These are phyloP conservation scores for Hemitrygon akajei DNA, from an alignment of 2,797 vertebrate genomes.

Conservation along the genomic window DNA sequence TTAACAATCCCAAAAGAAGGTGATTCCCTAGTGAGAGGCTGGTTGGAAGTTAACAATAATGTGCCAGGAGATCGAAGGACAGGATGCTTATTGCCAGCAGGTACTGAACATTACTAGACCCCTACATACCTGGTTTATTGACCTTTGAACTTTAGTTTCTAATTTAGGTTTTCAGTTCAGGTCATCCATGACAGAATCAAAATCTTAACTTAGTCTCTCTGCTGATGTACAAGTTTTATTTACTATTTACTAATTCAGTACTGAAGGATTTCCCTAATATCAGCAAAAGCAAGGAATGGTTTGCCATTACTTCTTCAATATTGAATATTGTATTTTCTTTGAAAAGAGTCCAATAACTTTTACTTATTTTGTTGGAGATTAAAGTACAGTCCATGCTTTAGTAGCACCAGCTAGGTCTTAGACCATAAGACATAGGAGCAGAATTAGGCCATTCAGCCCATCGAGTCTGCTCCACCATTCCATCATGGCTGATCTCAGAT, in stretches of 20 bases:
- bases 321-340: neutral
- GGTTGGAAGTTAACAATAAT: neutral
- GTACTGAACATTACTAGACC: neutral
- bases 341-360: neutral
- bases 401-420: neutral
- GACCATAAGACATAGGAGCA: too few species aligned
- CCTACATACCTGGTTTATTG: neutral
- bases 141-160: conserved; percentile 15
- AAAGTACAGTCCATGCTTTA: neutral
- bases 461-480: too few species aligned
- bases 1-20: neutral
- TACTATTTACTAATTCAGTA: neutral
- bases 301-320: neutral
- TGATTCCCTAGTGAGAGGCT: neutral
- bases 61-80: neutral
- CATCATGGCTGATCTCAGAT: too few species aligned
- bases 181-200: neutral
- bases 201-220: neutral
- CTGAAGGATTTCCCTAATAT: neutral
- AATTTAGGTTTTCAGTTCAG: neutral
- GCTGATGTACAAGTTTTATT: neutral
- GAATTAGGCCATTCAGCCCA: too few species aligned
- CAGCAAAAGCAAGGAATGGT: neutral
- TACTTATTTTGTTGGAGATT: neutral
- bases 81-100: neutral